Percentiles rank a stretch among this genome's conserved stretches.
phyloP scores from a whole-genome alignment of 2,888 invertebrate genomes.

The Atherix ibis region DNA sequence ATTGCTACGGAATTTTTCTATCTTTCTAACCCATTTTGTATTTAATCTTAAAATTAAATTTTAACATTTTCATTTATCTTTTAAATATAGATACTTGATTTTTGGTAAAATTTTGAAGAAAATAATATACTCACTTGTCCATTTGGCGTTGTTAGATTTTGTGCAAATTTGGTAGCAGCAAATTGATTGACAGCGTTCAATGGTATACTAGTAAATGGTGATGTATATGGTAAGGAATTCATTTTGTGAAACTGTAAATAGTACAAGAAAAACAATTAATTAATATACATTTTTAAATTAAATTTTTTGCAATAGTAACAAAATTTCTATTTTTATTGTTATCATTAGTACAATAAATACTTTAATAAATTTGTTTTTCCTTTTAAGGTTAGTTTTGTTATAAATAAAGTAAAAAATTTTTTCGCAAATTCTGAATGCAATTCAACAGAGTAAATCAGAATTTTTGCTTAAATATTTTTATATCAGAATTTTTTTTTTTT shows the following conservation, averaged over 20 bases:
- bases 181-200: constrained; percentile 43
- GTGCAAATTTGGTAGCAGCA: constrained; percentile 50
- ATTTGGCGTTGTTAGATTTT: constrained; percentile 48
- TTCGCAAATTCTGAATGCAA: not conserved
- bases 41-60: no score
- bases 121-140: constrained; percentile 37
- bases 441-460: no score
- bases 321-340: not conserved
- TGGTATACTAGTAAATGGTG: constrained; percentile 44
- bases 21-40: no score
- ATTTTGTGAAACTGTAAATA: constrained; percentile 31
- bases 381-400: no score
- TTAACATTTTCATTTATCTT: no score
- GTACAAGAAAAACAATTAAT: constrained; percentile 3
- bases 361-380: not conserved
- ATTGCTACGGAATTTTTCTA: no score
- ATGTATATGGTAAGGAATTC: constrained; percentile 62
- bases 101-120: no score
- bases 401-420: no score
- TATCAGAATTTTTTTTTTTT: not conserved
- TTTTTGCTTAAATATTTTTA: no score
- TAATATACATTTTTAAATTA: not conserved
- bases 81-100: no score
- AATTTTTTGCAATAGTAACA: not conserved
- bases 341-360: not conserved